phyloP scores from a whole-genome alignment of 1,140 invertebrate species.

The Drosophila fuyamai region DNA sequence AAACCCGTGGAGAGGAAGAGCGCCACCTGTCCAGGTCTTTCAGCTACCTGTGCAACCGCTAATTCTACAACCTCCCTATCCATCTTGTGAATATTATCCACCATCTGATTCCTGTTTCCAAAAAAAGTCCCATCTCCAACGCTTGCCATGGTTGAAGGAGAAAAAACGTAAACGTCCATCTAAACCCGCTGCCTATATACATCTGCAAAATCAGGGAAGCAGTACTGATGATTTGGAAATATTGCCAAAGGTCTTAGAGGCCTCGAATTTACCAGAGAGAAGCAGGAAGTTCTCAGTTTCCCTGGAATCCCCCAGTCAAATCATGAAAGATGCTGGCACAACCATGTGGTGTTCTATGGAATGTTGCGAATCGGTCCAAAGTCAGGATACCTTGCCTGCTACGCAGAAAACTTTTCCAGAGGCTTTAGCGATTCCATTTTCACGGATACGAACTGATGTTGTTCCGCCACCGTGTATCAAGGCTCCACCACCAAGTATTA shows the following conservation, averaged over 20 bases:
- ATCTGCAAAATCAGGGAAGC: conserved; percentile 17
- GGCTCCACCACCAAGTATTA: conserved; percentile 25
- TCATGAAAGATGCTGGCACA: conserved; percentile 44
- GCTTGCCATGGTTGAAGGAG: conserved; percentile 13
- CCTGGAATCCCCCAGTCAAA: neutral
- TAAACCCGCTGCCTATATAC: conserved; percentile 6
- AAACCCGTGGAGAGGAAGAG: neutral
- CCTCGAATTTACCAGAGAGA: neutral
- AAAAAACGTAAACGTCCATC: conserved; percentile 23
- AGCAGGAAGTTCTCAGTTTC: conserved; percentile 3
- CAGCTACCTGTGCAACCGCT: conserved; percentile 51
- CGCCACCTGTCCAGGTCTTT: conserved; percentile 12
- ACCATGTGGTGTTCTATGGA: conserved; percentile 67
- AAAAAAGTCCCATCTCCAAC: neutral
- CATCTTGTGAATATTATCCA: neutral
- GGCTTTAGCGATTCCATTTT: too few species aligned
- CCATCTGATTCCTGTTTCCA: neutral
- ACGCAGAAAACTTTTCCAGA: neutral
- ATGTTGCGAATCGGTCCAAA: neutral
- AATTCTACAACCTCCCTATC: conserved; percentile 17
- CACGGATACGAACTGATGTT: too few species aligned
- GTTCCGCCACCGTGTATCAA: neutral
- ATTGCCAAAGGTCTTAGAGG: conserved; percentile 20
- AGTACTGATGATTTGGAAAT: conserved; percentile 28
- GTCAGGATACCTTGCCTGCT: neutral